Base-by-base conservation (phyloP, 2,113 vertebrate genomes). In the Eupsittula cactorum region DNA sequence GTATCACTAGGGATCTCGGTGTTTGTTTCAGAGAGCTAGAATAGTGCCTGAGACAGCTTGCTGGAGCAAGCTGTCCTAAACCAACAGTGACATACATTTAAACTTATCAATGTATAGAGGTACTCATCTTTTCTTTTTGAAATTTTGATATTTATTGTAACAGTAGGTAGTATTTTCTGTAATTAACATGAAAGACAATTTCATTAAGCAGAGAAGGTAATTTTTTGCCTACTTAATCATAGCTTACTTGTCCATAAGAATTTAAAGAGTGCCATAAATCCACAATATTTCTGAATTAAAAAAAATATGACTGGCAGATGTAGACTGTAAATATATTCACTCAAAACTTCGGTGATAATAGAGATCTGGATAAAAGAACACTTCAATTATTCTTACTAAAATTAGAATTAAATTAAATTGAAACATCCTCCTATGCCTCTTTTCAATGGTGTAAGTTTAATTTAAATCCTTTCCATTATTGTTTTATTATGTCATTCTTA, bases 341-440 rank as follows among this genome's bases (percentile, higher is more conserved):
- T 82, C 76, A 77, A 77, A 89, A 62, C 14, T 49, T 82, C 24
- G 59, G 35, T 35, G 28, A 70, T 63, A 88, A 70, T 21, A 64
- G 25, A 90, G n/a, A 73, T 37, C 10, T 67, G 9, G 7, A 78
- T 78, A 64, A 85, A 87, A 82, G 11, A 81, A 46, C 2, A 4
- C 49, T 90, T 90, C 33, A 67, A 49, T 74, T 86, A 90, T 83
- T 90, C 31, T 47, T 35, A 33, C 42, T 81, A 75, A 90, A 94
- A 86, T 77, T 50, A 41, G 60, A 94, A 80, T 80, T 78, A 88
- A 86, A 76, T 69, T 70, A 88, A 91, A 95, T 50, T 86, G 42
- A 91, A 94, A 87, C n/a, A 41, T 47, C 5, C 6, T 82, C 19
- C 62, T 60, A 47, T 76, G 44, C n/a, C 16, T 82, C 25, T 70